Evolutionary conservation across 2,113 vertebrate genomes (phyloP), one percentile per base, ranked within the genome.

Genomic region (Jacana jacana): DNA sequence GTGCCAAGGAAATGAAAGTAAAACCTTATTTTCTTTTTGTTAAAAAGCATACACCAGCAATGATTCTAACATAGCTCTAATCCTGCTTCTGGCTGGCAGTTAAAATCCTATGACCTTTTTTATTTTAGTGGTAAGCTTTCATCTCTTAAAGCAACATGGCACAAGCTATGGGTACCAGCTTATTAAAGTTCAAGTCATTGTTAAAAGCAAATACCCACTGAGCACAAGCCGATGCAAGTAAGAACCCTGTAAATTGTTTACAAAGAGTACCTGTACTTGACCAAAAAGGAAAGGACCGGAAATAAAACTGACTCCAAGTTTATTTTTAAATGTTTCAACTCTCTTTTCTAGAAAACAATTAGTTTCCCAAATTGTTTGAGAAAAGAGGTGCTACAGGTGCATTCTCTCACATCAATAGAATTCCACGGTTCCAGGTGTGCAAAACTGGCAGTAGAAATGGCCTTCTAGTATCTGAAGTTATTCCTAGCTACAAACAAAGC

Each of bases 101-200:
- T 95, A 96, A 95, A 93, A 96, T 95, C 91, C 92, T 94, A 57
- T 64, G 63, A 72, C 87, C 84, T 95, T 94, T 97, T 96, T 98
- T 94, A 97, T 98, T 97, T 97, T 91, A 82, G 88, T 94, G 27
- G 10, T 64, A 69, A 95, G 42, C 96, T 97, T 97, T 96, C 93
- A 96, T 95, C 93, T 94, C 95, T 97, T 95, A 91, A 97, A 98
- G 88, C 90, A 96, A 97, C 93, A 80, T 33, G 89, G 86, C 66
- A 93, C 24, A 48, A 96, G 91, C 96, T 96, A 93, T 76, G 46
- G 85, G 86, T 85, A 97, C 46, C 93, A 93, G 95, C 96, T 98
- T 97, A 97, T 97, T 97, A 95, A 97, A 97, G 78, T 90, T 95
- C 92, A 97, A 97, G 90, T 94, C 95, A 97, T 95, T 97, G 96